Percentiles rank a stretch among this genome's conserved stretches.
These are phyloP conservation scores for Suillia variegata DNA, from an alignment of 2,888 invertebrate genomes.

Conservation along the genomic window DNA sequence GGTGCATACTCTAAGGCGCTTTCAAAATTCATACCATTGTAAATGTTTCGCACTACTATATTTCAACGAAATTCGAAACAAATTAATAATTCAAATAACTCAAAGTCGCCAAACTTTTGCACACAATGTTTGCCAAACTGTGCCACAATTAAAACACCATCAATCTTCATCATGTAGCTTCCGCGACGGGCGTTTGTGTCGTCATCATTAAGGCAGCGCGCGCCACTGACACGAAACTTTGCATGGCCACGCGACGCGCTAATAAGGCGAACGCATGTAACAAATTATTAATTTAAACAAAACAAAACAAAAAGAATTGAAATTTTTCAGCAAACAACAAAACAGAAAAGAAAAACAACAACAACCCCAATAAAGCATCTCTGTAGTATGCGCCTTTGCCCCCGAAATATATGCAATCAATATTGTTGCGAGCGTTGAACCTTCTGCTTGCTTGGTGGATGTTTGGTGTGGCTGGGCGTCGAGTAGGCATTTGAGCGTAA, in stretches of 20 bases:
- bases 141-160: slow-evolving; percentile 1
- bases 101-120: too few relatives aligned
- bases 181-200: too few relatives aligned
- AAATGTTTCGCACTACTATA: too few relatives aligned
- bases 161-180: background rate
- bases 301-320: too few relatives aligned
- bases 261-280: background rate
- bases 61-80: too few relatives aligned
- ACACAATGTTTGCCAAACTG: background rate
- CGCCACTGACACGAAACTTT: background rate
- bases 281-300: slow-evolving; percentile 1
- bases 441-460: background rate
- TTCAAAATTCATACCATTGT: too few relatives aligned
- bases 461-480: background rate
- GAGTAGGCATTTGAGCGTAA: too few relatives aligned
- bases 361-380: background rate
- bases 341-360: background rate
- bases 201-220: background rate
- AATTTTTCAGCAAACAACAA: slow-evolving; percentile 3
- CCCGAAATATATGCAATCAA: background rate
- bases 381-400: background rate
- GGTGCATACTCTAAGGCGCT: too few relatives aligned
- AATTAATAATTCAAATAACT: too few relatives aligned
- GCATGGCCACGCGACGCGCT: background rate
- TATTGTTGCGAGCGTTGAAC: background rate